Base-by-base conservation (phyloP, 2,113 vertebrate genomes). In the Coptodon bakossiorum region DNA sequence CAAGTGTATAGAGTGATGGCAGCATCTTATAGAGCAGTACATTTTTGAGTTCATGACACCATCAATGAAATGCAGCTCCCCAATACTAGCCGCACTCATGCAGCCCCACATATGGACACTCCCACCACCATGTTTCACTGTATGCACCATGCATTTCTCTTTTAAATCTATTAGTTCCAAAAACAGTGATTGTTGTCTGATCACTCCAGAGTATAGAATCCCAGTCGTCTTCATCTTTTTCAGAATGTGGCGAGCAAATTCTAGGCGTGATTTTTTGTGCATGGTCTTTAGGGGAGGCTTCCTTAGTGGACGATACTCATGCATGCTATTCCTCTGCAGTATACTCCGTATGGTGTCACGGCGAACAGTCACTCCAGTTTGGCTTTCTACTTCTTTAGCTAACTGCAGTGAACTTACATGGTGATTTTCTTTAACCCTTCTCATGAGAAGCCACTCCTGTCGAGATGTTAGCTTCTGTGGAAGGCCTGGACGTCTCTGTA, bases 381-480 rank as follows among this genome's bases (percentile, higher is more conserved):
- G 13, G 54, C 56, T 59, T 59, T 59, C 7, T 59, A 59, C 56
- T 0, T 4, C 56, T 59, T 59, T 16, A 59, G 13, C 24, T 59
- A 59, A 59, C 56, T 59, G 24, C 56, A 59, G 24, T 59, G 24
- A 59, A 59, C 56, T 59, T 29, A 7, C 56, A 59, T 59, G 56
- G 56, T 16, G 56, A 59, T 56, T 24, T 56, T 56, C 11, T 24
- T 56, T 11, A 13, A 56, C 2, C 24, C 56, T 59, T 59, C 56
- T 29, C 13, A 59, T 59, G 24, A 59, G 24, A 1, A 29, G 56
- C 29, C 56, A 1, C 13, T 59, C 24, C 56, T 59, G 56, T 29
- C 0, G 1, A 59, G 56, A 59, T 3, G 13, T 59, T 59, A 59
- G 29, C 24, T 1, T 29, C 56, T 0, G 4, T 9, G 24, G 0